These are phyloP conservation scores for Rhagoletis zephyria DNA, from an alignment of 1,140 invertebrate species.

Conservation along the genomic window DNA sequence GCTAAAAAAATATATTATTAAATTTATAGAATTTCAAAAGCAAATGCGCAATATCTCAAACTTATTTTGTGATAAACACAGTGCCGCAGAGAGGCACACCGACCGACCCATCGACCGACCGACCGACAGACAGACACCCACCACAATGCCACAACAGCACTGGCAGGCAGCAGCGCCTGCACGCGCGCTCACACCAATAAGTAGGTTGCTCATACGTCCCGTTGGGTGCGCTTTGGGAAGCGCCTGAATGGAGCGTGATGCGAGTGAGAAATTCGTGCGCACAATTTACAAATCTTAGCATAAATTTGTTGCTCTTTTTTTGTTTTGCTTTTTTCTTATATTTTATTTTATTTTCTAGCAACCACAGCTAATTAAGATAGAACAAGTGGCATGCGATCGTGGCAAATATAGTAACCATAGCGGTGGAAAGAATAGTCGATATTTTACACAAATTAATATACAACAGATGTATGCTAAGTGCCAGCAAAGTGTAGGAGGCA, in stretches of 20 bases:
- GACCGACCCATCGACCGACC: too few relatives aligned
- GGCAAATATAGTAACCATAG: neutral
- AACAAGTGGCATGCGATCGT: neutral
- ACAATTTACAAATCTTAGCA: constrained; percentile 42
- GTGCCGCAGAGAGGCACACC: neutral
- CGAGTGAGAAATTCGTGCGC: constrained; percentile 41
- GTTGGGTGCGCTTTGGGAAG: neutral
- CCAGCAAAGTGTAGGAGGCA: neutral
- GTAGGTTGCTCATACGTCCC: constrained; percentile 37
- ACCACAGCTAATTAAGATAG: constrained; percentile 44
- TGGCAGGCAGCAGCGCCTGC: neutral
- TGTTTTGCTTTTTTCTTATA: neutral
- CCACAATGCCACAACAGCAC: neutral
- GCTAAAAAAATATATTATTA: neutral
- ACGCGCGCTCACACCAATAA: neutral
- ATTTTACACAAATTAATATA: neutral
- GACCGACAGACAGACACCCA: neutral
- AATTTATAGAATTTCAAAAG: neutral
- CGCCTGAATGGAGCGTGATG: constrained; percentile 13
- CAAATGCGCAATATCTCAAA: constrained; percentile 49
- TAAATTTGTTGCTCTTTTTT: neutral
- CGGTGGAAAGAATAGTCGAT: neutral
- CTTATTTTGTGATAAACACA: neutral
- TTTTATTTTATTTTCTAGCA: neutral
- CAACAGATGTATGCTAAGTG: neutral